These are phyloP conservation scores for Dendroctonus ponderosae DNA, from an alignment of 1,140 invertebrate genomes.

Conservation along the genomic window DNA sequence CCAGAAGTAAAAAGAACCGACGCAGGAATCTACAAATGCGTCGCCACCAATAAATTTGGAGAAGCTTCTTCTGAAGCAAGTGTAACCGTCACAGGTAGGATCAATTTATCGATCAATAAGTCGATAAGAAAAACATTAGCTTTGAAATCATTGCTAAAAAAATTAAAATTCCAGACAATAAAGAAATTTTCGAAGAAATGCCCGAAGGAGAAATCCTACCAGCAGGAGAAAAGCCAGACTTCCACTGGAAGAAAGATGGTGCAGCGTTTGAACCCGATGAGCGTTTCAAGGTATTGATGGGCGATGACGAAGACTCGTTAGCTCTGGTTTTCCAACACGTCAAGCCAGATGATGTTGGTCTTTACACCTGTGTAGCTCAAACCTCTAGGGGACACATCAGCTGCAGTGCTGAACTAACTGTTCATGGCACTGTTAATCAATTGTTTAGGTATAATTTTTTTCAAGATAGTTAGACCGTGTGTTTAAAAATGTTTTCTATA, in stretches of 20 bases:
- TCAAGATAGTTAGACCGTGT: background rate
- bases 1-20: conserved; percentile 75
- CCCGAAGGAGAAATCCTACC: conserved; percentile 64
- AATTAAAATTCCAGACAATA: conserved; percentile 61
- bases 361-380: conserved; percentile 93
- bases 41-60: conserved; percentile 81
- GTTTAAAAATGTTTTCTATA: background rate
- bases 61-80: conserved; percentile 71
- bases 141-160: background rate
- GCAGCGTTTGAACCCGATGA: conserved; percentile 87
- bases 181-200: conserved; percentile 75
- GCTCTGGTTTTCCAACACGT: conserved; percentile 92
- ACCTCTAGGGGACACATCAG: conserved; percentile 90
- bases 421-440: conserved; percentile 83
- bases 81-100: conserved; percentile 73
- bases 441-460: conserved; percentile 52
- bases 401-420: conserved; percentile 88
- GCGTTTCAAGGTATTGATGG: conserved; percentile 89
- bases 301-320: conserved; percentile 88
- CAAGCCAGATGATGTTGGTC: conserved; percentile 86
- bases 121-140: background rate
- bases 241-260: conserved; percentile 90
- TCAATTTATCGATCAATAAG: conserved; percentile 5
- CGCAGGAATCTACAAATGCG: conserved; percentile 85
- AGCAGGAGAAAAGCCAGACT: conserved; percentile 76